Conservation (phyloP, 1,140 invertebrate species). For the Heliconius hermathena region DNA sequence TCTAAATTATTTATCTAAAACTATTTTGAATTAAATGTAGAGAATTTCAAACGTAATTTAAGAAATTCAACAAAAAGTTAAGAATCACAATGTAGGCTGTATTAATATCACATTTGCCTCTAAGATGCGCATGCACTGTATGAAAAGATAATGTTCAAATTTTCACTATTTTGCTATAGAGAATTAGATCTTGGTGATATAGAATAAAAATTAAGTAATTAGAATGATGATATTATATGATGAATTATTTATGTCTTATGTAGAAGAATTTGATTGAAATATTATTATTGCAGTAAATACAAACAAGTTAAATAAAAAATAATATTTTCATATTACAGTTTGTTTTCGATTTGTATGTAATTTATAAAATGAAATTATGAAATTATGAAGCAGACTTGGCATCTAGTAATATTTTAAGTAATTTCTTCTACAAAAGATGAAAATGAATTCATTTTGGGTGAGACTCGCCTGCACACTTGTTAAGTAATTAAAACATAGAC, state of each 20-base stretch:
- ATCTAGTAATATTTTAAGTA: too few species aligned
- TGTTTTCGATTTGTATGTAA: neutral
- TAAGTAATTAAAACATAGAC: slow-evolving; percentile 40
- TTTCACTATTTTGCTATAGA: slow-evolving; percentile 26
- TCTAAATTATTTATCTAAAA: neutral
- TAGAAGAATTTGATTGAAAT: neutral
- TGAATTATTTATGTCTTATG: neutral
- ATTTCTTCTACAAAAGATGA: neutral
- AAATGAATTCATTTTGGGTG: slow-evolving; percentile 23
- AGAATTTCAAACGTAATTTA: slow-evolving; percentile 24
- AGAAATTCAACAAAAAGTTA: slow-evolving; percentile 15
- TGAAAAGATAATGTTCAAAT: slow-evolving; percentile 33
- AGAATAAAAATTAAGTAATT: neutral
- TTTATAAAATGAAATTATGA: too few species aligned
- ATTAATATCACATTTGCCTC: slow-evolving; percentile 16
- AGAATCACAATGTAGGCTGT: neutral
- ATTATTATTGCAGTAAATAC: neutral
- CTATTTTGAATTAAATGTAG: slow-evolving; percentile 5
- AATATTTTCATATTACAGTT: neutral
- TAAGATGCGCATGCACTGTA: slow-evolving; percentile 26
- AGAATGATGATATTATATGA: neutral
- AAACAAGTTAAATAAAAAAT: neutral
- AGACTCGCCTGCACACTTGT: slow-evolving; percentile 38
- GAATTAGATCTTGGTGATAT: slow-evolving; percentile 28
- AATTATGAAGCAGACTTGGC: too few species aligned